Conservation (phyloP, 64 coral and sea anemone species). For the Dendronephthya gigantea region DNA sequence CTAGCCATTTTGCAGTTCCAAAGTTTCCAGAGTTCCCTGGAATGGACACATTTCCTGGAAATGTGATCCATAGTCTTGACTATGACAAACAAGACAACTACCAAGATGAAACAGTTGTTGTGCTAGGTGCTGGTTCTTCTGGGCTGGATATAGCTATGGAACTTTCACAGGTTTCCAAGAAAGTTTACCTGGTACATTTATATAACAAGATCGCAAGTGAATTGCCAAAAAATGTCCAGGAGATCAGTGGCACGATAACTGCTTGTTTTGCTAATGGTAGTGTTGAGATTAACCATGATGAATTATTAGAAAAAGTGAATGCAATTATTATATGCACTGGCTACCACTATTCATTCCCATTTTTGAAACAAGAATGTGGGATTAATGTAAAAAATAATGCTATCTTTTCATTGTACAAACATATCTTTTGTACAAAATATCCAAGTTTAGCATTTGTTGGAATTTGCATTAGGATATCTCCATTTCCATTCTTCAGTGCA, state of each 20-base stretch:
- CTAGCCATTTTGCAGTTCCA: conserved; percentile 30
- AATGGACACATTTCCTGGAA: conserved; percentile 39
- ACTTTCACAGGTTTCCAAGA: background rate
- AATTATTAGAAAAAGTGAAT: conserved; percentile 17
- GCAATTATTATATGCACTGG: conserved; percentile 45
- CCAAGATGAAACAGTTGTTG: conserved; percentile 1
- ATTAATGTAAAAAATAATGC: conserved; percentile 37
- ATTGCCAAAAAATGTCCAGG: background rate
- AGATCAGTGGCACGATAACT: background rate
- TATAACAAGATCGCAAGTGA: background rate
- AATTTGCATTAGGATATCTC: background rate
- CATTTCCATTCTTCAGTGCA: conserved; percentile 41
- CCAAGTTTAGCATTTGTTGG: conserved; percentile 47
- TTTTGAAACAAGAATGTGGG: conserved; percentile 28
- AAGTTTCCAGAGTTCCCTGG: conserved; percentile 24
- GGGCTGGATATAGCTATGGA: conserved; percentile 33
- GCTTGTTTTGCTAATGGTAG: background rate
- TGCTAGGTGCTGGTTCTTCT: conserved; percentile 31
- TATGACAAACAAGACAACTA: conserved; percentile 24
- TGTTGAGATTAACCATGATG: background rate
- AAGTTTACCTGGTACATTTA: background rate
- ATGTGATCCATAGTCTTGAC: conserved; percentile 20
- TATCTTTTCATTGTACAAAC: conserved; percentile 40
- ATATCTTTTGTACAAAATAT: conserved; percentile 41
- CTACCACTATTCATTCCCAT: conserved; percentile 46